phyloP scores from a whole-genome alignment of 2,888 invertebrate species.

The Leptothorax acervorum region DNA sequence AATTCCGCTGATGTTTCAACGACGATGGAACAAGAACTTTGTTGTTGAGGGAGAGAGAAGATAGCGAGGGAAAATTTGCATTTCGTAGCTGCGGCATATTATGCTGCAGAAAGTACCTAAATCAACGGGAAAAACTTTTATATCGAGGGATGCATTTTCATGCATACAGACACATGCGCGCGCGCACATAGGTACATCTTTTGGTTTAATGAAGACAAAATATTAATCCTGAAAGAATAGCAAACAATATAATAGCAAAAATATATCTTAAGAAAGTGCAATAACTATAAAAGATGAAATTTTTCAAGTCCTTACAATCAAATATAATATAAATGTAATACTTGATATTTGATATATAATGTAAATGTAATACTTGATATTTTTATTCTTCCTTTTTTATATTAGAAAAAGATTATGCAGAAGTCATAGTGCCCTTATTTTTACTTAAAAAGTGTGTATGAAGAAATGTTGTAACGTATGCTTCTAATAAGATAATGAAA shows the following conservation, averaged over 20 bases:
- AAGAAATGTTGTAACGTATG: neutral
- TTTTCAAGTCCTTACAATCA: neutral
- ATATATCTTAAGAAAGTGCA: neutral
- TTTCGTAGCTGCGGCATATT: neutral
- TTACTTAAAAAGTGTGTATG: neutral
- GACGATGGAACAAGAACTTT: slow-evolving; percentile 41
- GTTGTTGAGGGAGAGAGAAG: slow-evolving; percentile 22
- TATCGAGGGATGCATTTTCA: neutral
- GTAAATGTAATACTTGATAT: neutral
- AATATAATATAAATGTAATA: slow-evolving; percentile 5
- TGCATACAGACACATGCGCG: neutral
- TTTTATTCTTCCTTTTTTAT: neutral
- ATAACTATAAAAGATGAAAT: neutral
- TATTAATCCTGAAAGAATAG: slow-evolving; percentile 1
- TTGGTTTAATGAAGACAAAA: neutral
- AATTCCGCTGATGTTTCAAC: slow-evolving; percentile 28
- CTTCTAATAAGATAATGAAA: neutral
- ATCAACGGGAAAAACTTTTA: slow-evolving; percentile 24
- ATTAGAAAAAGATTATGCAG: neutral
- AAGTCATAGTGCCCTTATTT: neutral
- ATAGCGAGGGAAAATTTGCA: slow-evolving; percentile 34
- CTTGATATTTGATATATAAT: neutral
- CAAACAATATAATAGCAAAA: neutral
- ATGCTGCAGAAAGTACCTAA: neutral
- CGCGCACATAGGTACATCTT: too few relatives aligned